A percentile compares a stretch with the other conserved stretches of the same genome.
Conservation (phyloP, 2,113 vertebrate species). For the Neolamprologus modestus region DNA sequence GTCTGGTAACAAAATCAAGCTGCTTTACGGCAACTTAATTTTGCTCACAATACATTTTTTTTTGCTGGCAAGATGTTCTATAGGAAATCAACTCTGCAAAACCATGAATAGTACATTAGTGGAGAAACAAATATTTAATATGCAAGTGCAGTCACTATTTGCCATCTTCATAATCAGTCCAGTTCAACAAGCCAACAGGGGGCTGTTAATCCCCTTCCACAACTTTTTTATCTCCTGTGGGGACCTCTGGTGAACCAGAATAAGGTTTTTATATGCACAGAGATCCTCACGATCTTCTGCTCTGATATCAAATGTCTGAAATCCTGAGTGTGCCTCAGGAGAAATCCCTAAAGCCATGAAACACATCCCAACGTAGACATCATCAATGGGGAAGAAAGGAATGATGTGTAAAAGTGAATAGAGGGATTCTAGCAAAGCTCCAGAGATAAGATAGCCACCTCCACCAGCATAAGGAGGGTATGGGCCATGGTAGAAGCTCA, state of each 20-base stretch:
- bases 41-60: neutral
- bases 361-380: conserved; percentile 78
- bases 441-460: conserved; percentile 72
- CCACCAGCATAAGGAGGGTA: conserved; percentile 75
- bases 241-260: conserved; percentile 75
- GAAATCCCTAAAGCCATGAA: conserved; percentile 53
- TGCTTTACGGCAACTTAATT: neutral
- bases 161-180: neutral
- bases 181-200: conserved; percentile 59
- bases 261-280: conserved; percentile 70
- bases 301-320: conserved; percentile 65
- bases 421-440: conserved; percentile 16
- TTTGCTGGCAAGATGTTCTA: neutral
- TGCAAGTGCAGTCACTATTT: neutral
- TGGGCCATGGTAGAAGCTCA: conserved; percentile 46
- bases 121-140: neutral
- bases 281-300: conserved; percentile 63
- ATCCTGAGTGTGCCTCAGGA: conserved; percentile 51
- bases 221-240: conserved; percentile 68
- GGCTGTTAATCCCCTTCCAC: conserved; percentile 69
- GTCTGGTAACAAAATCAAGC: neutral
- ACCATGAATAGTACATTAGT: neutral
- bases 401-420: conserved; percentile 39
- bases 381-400: conserved; percentile 79
- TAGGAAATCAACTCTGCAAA: neutral